Evolutionary conservation across 2,888 invertebrate genomes (phyloP), one percentile per base, ranked within the genome.

Genomic region (Bibio marci): DNA sequence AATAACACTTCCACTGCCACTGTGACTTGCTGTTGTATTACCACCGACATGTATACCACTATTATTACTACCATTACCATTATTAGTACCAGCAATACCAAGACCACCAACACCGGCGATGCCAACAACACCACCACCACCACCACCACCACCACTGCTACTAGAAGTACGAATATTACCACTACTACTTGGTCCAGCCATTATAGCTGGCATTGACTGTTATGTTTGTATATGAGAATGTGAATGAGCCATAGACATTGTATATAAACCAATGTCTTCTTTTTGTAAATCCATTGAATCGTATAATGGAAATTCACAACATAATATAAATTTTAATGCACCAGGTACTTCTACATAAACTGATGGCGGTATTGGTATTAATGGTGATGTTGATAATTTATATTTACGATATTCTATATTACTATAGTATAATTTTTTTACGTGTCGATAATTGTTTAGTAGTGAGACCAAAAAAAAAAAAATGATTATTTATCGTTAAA

Each of bases 271-370:
- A 18, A 54, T 48, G 42, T 62, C 59, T 11, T 47, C 43, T 47
- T 59, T 58, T 19, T 59, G 55, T 18, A 59, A 76, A 18, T 79
- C 75, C 50, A 76, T 62, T 4, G 69, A 70, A 56, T 90, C 78
- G 56, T 91, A 91, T 41, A 90, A 68, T 1, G 90, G 88, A 52
- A 77, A 87, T 58, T 91, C 91, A 54, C 87, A 90, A 59, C 90
- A 90, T 35, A 87, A 57, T 15, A 85, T 67, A 53, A 76, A 82
- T 59, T 90, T 90, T 36, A 91, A 59, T 46, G 79, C 80, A 51
- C 70, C 69, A 2, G 90, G 90, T 31, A 90, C 80, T 56, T 83
- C 82, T n/a, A 77, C 76, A 60, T 90, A 91, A 34, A 88, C 75
- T 2, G 79, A 71, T 0, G 87, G 83, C 8, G 90, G 90, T 43